Base-by-base conservation (phyloP, 2,888 invertebrate species). In the Lampropteryx suffumata region DNA sequence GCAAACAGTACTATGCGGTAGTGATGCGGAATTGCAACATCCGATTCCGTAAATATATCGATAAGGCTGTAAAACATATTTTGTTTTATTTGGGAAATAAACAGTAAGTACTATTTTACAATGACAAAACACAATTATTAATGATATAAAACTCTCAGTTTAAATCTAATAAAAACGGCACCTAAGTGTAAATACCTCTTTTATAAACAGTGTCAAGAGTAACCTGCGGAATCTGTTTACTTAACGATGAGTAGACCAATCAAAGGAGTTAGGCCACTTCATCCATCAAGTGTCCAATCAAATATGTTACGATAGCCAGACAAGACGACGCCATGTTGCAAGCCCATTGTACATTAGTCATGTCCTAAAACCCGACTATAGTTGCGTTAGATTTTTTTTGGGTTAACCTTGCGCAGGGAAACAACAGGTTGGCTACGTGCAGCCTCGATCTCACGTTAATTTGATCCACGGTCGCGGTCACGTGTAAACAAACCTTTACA, bases 261-360 rank as follows among this genome's bases (percentile, higher is more conserved):
- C 21, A 24, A 8, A 11, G 24, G 24, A 17, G 4, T 17, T 24
- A 1, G 6, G 33, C 27, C 27, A 37, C 37, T 43, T 37, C 32
- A 43, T 44, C 35, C 41, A 13, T 29, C 32, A 37, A 42, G 17
- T 27, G 36, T 26, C 36, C 42, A 32, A 37, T 49, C 34, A 35
- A 35, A 32, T 9, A 17, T 17, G 33, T 32, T n/a, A 21, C 11
- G 13, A 27, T 33, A 43, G 17, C 35, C 24, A 42, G 45, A 63
- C 60, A 59, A 59, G 67, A 64, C 67, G 68, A 61, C 65, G 71
- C 65, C 55, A 62, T 83, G 75, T 82, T 75, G 77, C 71, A 82
- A 84, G 62, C 43, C 71, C 54, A 81, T 82, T 82, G 80, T 83
- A 65, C 71, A 81, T 86, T 86, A 79, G 86, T 85, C 83, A 84